Percentiles rank a stretch among this genome's conserved stretches.
These are phyloP conservation scores for Pelobates cultripes DNA, from an alignment of 2,797 vertebrate genomes.

Conservation along the genomic window DNA sequence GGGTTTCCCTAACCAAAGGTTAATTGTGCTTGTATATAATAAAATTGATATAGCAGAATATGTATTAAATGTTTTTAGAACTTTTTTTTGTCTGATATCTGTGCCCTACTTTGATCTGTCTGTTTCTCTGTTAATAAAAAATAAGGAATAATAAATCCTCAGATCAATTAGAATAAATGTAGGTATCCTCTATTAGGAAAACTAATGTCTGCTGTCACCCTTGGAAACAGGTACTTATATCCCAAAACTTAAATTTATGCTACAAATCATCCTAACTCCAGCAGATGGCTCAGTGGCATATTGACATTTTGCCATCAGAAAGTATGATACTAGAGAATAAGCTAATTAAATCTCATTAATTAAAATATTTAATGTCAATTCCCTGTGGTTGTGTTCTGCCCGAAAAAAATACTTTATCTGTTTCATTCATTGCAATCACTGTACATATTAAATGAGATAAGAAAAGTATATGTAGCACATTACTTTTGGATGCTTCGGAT, in stretches of 20 bases:
- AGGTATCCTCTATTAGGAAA: not conserved
- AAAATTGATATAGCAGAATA: too few species aligned
- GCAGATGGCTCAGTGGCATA: conserved; percentile 3
- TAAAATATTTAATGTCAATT: not conserved
- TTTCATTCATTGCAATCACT: not conserved
- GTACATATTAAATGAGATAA: not conserved
- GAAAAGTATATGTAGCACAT: not conserved
- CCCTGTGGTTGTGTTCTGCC: not conserved
- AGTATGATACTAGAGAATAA: not conserved
- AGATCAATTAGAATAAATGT: not conserved
- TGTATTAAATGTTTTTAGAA: too few species aligned
- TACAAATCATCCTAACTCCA: not conserved
- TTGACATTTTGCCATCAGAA: conserved; percentile 1
- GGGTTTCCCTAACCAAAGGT: too few species aligned
- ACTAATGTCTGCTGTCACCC: not conserved
- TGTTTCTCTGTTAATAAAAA: too few species aligned
- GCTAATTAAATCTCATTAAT: conserved; percentile 7
- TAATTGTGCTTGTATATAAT: too few species aligned
- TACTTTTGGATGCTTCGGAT: not conserved
- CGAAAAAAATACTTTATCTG: not conserved
- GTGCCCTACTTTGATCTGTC: too few species aligned
- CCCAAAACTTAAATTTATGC: not conserved
- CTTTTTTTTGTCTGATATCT: too few species aligned
- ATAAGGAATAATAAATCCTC: too few species aligned
- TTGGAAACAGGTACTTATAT: not conserved